Evolutionary conservation across 1,140 invertebrate genomes (phyloP).

Genomic region (Leptoteleia sp.): DNA sequence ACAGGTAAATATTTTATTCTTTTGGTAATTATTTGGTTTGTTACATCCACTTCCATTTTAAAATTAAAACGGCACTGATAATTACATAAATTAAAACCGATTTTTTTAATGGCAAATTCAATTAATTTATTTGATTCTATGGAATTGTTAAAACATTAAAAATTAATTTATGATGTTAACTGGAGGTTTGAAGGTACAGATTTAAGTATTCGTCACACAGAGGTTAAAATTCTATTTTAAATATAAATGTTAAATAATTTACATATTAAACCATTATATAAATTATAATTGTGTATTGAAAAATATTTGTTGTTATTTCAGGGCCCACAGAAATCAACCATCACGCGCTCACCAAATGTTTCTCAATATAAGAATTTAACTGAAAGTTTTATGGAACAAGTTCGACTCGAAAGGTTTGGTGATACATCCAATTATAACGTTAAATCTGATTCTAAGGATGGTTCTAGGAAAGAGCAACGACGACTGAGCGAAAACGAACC

Average conservation of each 20-base stretch:
- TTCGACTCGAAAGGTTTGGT: conserved; percentile 71
- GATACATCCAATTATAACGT: conserved; percentile 74
- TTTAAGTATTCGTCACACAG: no score
- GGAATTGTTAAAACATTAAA: no score
- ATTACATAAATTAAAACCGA: no score
- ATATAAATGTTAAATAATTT: no score
- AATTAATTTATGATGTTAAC: no score
- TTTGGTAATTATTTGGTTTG: background rate
- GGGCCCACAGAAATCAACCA: conserved; percentile 73
- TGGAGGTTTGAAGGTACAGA: no score
- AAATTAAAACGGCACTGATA: no score
- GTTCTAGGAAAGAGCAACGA: conserved; percentile 68
- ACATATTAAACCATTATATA: no score
- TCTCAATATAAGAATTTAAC: conserved; percentile 72
- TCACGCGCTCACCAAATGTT: conserved; percentile 76
- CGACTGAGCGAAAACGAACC: conserved; percentile 74
- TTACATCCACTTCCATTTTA: no score
- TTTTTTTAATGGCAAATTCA: no score
- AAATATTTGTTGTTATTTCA: conserved; percentile 30
- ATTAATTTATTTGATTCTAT: no score
- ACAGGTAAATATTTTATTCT: conserved; percentile 26
- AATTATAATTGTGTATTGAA: background rate
- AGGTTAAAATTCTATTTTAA: no score
- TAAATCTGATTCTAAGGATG: conserved; percentile 67
- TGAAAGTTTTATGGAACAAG: conserved; percentile 74